Evolutionary conservation across 2,888 invertebrate genomes (phyloP).

Genomic region (Netelia virgata): DNA sequence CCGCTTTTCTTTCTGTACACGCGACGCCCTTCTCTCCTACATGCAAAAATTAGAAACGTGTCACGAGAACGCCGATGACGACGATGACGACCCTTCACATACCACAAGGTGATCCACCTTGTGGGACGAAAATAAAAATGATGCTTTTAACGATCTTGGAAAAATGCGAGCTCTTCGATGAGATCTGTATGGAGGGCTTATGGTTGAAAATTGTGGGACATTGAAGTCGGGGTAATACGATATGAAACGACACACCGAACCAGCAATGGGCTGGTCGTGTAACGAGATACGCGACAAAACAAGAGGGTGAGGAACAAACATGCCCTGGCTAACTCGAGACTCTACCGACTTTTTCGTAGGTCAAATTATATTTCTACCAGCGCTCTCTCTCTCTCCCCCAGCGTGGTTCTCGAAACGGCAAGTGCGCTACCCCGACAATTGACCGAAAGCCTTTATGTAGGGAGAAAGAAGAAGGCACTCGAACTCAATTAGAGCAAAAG

Average conservation of each 20-base stretch:
- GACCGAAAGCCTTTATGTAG: neutral
- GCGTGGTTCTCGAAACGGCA: slow-evolving; percentile 16
- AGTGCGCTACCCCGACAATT: slow-evolving; percentile 35
- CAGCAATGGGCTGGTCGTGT: slow-evolving; percentile 37
- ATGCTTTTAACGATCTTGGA: neutral
- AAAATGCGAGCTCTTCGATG: neutral
- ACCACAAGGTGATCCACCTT: slow-evolving; percentile 44
- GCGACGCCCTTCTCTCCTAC: slow-evolving; percentile 22
- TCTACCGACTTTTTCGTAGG: slow-evolving; percentile 15
- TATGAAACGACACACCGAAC: slow-evolving; percentile 44
- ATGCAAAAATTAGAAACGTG: slow-evolving; percentile 41
- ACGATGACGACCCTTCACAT: slow-evolving; percentile 25
- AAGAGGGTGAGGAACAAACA: slow-evolving; percentile 21
- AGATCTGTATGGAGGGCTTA: neutral
- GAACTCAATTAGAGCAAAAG: slow-evolving; percentile 61
- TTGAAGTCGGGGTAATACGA: slow-evolving; percentile 49
- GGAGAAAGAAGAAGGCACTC: slow-evolving; percentile 40
- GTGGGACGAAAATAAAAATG: neutral
- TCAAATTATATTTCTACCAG: slow-evolving; percentile 32
- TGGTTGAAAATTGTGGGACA: slow-evolving; percentile 1
- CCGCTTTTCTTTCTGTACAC: slow-evolving; percentile 27
- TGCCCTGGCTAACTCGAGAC: slow-evolving; percentile 11
- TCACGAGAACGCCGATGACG: slow-evolving; percentile 43
- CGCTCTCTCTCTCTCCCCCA: neutral
- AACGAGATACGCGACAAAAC: slow-evolving; percentile 50